Percentiles rank a stretch among this genome's conserved stretches.
These are phyloP conservation scores for Campoplex nolae DNA, from an alignment of 2,888 invertebrate genomes.

Conservation along the genomic window DNA sequence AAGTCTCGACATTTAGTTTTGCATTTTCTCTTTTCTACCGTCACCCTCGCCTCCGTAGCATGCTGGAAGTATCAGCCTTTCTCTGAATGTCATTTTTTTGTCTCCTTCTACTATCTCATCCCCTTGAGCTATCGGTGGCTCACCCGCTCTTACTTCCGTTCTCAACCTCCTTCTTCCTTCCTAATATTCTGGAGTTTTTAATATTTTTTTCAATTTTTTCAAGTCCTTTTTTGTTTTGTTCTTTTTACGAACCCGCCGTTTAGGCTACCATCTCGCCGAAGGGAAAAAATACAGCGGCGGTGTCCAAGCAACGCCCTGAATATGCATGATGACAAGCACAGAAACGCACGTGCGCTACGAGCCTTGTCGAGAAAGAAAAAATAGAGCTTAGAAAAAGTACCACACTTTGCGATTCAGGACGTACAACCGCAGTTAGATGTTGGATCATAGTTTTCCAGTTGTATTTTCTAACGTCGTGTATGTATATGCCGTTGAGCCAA, in stretches of 20 bases:
- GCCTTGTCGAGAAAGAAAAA: slow-evolving; percentile 3
- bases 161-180: slow-evolving; percentile 28
- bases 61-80: slow-evolving; percentile 20
- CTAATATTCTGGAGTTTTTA: slow-evolving; percentile 19
- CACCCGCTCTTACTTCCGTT: slow-evolving; percentile 14
- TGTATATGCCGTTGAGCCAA: background rate
- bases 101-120: slow-evolving; percentile 46
- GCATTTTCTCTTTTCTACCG: slow-evolving; percentile 56
- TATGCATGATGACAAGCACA: slow-evolving; percentile 70
- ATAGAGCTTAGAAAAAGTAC: slow-evolving; percentile 45
- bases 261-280: slow-evolving; percentile 53
- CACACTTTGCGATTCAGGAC: slow-evolving; percentile 8
- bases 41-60: slow-evolving; percentile 36
- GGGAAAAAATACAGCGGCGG: slow-evolving; percentile 59
- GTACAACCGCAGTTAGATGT: slow-evolving; percentile 3
- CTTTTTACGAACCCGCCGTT: slow-evolving; percentile 30
- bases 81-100: slow-evolving; percentile 23
- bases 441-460: slow-evolving; percentile 1
- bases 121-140: slow-evolving; percentile 49
- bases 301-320: slow-evolving; percentile 63
- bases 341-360: slow-evolving; percentile 56
- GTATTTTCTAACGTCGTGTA: background rate
- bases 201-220: slow-evolving; percentile 40
- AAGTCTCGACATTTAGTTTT: slow-evolving; percentile 63
- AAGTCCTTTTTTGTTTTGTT: slow-evolving; percentile 1